Conservation (phyloP, 2,888 invertebrate species). For the Pherbina coryleti region DNA sequence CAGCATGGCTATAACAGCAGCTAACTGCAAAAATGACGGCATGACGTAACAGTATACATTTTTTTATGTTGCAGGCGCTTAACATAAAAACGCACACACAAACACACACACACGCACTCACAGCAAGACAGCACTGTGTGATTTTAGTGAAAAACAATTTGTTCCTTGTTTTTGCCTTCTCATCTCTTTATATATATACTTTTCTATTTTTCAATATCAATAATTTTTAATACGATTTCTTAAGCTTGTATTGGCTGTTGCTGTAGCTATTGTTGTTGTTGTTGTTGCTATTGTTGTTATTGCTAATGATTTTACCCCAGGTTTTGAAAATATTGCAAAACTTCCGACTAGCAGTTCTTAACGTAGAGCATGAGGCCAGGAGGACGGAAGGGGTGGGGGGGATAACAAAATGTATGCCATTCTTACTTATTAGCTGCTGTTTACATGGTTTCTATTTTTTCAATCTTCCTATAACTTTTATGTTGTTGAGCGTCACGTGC, state of each 20-base stretch:
- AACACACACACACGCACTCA: background rate
- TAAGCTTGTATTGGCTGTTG: too few relatives aligned
- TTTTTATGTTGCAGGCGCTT: background rate
- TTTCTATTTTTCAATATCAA: background rate
- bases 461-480: background rate
- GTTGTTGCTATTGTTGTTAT: background rate
- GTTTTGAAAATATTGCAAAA: background rate
- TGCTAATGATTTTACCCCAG: background rate
- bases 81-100: background rate
- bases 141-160: background rate
- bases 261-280: background rate
- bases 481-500: slow-evolving; percentile 21
- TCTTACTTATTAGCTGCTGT: background rate
- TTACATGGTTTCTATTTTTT: background rate
- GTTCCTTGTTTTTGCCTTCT: background rate
- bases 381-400: background rate
- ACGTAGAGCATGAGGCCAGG: background rate
- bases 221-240: background rate
- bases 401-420: background rate
- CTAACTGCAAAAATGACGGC: background rate
- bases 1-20: background rate
- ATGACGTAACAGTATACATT: slow-evolving; percentile 18
- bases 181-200: background rate
- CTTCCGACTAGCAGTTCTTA: background rate
- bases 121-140: background rate